Conservation (phyloP, 2,888 invertebrate genomes). For the Dasysyrphus albostriatus region DNA sequence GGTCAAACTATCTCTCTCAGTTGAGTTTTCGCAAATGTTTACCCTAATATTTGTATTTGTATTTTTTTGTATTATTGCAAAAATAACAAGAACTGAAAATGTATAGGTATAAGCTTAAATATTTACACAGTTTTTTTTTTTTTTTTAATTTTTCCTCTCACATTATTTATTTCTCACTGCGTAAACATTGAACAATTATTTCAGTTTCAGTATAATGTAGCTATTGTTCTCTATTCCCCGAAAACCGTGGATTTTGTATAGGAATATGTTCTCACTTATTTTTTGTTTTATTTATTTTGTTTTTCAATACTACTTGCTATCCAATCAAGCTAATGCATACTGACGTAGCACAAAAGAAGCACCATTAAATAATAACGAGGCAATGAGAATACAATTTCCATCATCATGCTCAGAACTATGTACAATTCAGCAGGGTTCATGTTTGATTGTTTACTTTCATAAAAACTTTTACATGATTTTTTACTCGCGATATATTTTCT, state of each 20-base stretch:
- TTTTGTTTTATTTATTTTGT: neutral
- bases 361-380: slow-evolving; percentile 26
- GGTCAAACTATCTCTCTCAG: too few relatives aligned
- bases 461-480: neutral
- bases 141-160: neutral
- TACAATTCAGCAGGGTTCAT: neutral
- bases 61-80: too few relatives aligned
- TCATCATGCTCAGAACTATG: neutral
- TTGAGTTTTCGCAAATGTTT: too few relatives aligned
- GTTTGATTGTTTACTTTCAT: slow-evolving; percentile 5
- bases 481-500: neutral
- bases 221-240: neutral
- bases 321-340: slow-evolving; percentile 35
- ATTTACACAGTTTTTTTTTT: neutral
- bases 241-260: neutral
- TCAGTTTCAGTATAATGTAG: too few relatives aligned
- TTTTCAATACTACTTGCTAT: neutral
- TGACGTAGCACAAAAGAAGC: slow-evolving; percentile 6
- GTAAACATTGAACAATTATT: neutral
- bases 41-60: too few relatives aligned
- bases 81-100: neutral
- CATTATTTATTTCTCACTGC: neutral
- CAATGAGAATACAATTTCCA: slow-evolving; percentile 35
- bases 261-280: neutral
- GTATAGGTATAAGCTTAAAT: neutral